These are phyloP conservation scores for Mirza zaza DNA, from an alignment of 2,113 vertebrate species.

Conservation along the genomic window DNA sequence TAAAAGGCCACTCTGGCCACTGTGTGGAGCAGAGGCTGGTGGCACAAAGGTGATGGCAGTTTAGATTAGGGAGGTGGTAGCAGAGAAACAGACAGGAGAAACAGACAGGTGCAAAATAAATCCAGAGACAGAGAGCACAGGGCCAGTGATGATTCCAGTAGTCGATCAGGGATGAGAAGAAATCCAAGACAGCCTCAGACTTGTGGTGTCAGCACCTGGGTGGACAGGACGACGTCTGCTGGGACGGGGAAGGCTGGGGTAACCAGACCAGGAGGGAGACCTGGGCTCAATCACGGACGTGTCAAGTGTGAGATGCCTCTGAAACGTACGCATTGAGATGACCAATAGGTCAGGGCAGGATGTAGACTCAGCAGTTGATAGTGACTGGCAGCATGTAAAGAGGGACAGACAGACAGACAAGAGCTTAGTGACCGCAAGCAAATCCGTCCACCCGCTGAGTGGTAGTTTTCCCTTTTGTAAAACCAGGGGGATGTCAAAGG, in stretches of 20 bases:
- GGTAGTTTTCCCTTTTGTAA: not conserved
- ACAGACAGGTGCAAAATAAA: not conserved
- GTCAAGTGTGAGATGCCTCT: not conserved
- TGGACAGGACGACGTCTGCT: not conserved
- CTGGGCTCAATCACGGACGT: not conserved
- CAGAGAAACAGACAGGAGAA: not conserved
- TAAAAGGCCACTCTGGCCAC: not conserved
- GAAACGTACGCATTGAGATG: not conserved
- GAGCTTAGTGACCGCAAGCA: not conserved
- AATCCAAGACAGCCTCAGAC: not conserved
- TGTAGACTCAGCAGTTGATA: not conserved
- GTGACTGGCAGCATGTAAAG: not conserved
- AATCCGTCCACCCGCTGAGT: not conserved
- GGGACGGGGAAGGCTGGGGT: too few relatives aligned
- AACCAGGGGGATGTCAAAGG: not conserved
- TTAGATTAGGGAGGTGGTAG: not conserved
- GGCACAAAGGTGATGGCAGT: not conserved
- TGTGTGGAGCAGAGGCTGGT: not conserved
- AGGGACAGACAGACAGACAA: not conserved
- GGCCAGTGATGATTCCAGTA: not conserved
- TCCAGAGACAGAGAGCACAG: not conserved
- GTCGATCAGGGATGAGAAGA: not conserved
- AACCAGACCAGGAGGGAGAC: not conserved
- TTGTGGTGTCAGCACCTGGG: not conserved
- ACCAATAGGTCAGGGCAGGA: not conserved